Evolutionary conservation across 2,888 invertebrate species (phyloP).

Genomic region (Melanostoma mellinum): DNA sequence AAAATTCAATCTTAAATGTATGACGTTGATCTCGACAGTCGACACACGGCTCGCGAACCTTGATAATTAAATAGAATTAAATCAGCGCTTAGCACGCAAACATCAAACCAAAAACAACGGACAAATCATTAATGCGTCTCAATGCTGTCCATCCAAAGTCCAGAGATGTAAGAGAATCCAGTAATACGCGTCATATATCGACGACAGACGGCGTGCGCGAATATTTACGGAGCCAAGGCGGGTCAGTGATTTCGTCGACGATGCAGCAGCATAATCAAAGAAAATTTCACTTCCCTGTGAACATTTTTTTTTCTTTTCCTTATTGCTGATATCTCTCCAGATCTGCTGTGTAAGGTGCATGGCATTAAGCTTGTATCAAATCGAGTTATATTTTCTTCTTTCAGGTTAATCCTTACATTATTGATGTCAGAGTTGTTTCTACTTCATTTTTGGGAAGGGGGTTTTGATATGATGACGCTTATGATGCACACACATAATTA

Average conservation of each 20-base stretch:
- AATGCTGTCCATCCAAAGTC: conserved; percentile 22
- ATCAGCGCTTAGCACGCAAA: conserved; percentile 76
- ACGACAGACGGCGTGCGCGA: conserved; percentile 16
- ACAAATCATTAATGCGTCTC: conserved; percentile 53
- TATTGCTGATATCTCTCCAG: conserved; percentile 24
- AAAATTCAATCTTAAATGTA: conserved; percentile 52
- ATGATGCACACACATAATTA: conserved; percentile 58
- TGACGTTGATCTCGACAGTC: conserved; percentile 63
- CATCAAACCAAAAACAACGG: conserved; percentile 59
- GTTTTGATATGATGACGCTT: conserved; percentile 60
- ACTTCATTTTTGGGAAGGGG: conserved; percentile 25
- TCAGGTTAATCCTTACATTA: conserved; percentile 60
- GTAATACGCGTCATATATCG: not conserved
- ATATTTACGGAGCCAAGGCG: conserved; percentile 15
- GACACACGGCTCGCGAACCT: conserved; percentile 65
- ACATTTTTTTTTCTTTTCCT: conserved; percentile 20
- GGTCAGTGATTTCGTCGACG: not conserved
- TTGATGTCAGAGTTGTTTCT: conserved; percentile 31
- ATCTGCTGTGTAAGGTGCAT: conserved; percentile 42
- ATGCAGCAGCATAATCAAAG: conserved; percentile 53
- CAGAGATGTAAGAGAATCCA: conserved; percentile 22
- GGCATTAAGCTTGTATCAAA: conserved; percentile 66
- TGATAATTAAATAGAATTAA: conserved; percentile 76
- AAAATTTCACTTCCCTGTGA: conserved; percentile 51
- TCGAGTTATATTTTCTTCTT: conserved; percentile 47